Evolutionary conservation across 35 echinoderm and acorn worm species (phyloP).

Genomic region (Anneissia japonica): DNA sequence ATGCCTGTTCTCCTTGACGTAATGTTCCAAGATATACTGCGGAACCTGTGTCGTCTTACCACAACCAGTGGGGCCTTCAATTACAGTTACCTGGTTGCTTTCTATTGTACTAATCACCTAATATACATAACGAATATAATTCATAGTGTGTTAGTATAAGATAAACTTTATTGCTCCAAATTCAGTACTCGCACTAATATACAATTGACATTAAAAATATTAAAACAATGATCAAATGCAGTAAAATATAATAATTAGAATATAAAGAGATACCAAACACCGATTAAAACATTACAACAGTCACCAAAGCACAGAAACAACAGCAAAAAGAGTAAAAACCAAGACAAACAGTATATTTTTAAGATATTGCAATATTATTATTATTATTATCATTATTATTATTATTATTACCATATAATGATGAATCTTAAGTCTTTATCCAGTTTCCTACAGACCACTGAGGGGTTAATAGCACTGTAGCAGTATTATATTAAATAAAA

Average conservation of each 20-base stretch:
- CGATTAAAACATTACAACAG: background rate
- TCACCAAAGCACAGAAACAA: too few relatives aligned
- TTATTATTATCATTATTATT: too few relatives aligned
- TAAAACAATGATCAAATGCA: background rate
- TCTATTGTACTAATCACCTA: constrained; percentile 90
- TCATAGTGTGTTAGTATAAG: background rate
- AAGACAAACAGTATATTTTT: too few relatives aligned
- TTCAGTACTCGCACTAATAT: background rate
- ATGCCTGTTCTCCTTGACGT: constrained; percentile 61
- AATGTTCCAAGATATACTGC: constrained; percentile 87
- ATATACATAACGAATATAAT: background rate
- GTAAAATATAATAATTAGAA: background rate
- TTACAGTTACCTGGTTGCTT: constrained; percentile 73
- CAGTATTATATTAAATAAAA: too few relatives aligned
- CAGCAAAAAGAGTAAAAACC: too few relatives aligned
- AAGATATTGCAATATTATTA: too few relatives aligned
- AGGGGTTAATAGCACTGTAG: too few relatives aligned
- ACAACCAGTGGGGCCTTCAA: constrained; percentile 83
- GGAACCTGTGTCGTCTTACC: constrained; percentile 97
- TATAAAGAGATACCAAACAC: background rate
- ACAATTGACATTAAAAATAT: background rate
- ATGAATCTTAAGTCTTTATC: too few relatives aligned
- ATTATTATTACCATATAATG: too few relatives aligned
- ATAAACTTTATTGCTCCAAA: too few relatives aligned
- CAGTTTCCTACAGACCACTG: too few relatives aligned